Evolutionary conservation across 1,140 invertebrate genomes (phyloP).

Genomic region (Pogonus chalceus): DNA sequence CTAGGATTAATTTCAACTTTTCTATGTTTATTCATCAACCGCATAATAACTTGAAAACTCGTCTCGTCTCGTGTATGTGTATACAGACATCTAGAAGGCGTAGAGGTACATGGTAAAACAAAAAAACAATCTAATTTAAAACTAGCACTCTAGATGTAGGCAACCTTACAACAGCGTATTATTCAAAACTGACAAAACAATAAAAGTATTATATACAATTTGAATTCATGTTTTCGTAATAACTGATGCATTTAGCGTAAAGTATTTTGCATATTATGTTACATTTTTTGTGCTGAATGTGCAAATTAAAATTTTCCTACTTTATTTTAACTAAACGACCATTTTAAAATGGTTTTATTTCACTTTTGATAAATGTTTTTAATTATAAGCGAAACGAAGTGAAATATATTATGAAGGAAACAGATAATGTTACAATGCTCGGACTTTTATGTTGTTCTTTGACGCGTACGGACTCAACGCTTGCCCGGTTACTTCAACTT

Average conservation of each 20-base stretch:
- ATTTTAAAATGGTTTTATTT: not conserved
- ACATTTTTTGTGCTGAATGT: not conserved
- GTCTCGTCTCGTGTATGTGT: not conserved
- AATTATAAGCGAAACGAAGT: not conserved
- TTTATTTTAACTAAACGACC: not conserved
- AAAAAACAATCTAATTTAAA: conserved; percentile 1
- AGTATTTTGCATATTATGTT: conserved; percentile 1
- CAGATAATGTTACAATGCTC: not conserved
- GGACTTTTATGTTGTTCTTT: not conserved
- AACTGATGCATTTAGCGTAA: conserved; percentile 1
- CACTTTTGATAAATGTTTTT: not conserved
- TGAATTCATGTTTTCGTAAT: conserved; percentile 3
- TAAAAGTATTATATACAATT: not conserved
- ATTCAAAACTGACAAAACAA: conserved; percentile 5
- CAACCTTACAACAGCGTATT: not conserved
- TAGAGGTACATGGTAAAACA: not conserved
- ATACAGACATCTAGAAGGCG: not conserved
- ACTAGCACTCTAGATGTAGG: not conserved
- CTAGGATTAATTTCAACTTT: not conserved
- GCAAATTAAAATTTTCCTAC: conserved; percentile 1
- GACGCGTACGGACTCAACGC: no score
- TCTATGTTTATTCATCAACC: conserved; percentile 4
- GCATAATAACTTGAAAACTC: not conserved
- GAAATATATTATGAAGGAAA: not conserved
- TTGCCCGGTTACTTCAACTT: no score